These are phyloP conservation scores for Scaptomyza reducta DNA, from an alignment of 2,888 invertebrate species.

Conservation along the genomic window DNA sequence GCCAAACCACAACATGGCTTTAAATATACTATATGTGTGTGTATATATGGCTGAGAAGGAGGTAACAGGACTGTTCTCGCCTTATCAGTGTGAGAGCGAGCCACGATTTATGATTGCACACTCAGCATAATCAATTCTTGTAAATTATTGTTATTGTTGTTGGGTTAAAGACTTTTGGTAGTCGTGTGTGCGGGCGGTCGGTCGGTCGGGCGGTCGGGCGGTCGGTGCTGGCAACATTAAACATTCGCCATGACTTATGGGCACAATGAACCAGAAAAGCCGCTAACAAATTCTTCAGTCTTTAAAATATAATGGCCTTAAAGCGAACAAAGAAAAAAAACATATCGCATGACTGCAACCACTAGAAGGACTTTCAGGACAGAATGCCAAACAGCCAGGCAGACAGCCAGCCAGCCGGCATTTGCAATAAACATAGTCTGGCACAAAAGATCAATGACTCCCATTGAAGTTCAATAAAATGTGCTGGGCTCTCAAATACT, in stretches of 20 bases:
- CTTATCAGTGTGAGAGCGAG: constrained; percentile 51
- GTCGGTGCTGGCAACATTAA: constrained; percentile 71
- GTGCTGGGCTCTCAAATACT: constrained; percentile 32
- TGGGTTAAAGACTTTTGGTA: constrained; percentile 22
- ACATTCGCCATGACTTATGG: constrained; percentile 70
- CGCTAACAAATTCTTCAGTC: constrained; percentile 30
- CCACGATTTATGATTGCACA: constrained; percentile 74
- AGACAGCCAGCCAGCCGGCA: constrained; percentile 21
- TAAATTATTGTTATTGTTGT: constrained; percentile 77
- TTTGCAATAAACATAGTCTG: constrained; percentile 68
- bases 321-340: constrained; percentile 17
- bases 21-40: constrained; percentile 33
- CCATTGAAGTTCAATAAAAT: constrained; percentile 74
- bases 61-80: constrained; percentile 35
- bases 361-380: background rate
- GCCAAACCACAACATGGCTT: constrained; percentile 55
- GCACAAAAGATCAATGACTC: constrained; percentile 70
- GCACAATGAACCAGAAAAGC: constrained; percentile 52
- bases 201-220: no score
- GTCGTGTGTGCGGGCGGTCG: background rate
- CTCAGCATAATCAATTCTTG: constrained; percentile 78
- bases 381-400: background rate
- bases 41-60: background rate
- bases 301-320: constrained; percentile 52
- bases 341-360: constrained; percentile 6